A percentile compares a stretch with the other conserved stretches of the same genome.
These are phyloP conservation scores for Danio aesculapii DNA, from an alignment of 2,797 vertebrate species.

Conservation along the genomic window DNA sequence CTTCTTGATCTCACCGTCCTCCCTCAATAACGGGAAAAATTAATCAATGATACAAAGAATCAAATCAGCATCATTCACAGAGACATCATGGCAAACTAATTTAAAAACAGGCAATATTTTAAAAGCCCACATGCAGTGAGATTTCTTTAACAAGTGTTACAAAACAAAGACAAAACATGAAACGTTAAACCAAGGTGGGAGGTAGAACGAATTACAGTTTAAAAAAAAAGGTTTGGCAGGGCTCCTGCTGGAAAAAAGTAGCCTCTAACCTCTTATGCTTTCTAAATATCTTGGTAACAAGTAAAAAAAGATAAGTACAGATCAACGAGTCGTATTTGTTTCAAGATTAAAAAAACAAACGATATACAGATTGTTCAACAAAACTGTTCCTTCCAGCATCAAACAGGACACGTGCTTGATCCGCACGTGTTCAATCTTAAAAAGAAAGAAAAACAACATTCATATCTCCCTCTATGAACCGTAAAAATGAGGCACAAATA, in stretches of 20 bases:
- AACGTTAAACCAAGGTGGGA: constrained; percentile 35
- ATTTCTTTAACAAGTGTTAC: constrained; percentile 2
- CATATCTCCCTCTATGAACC: constrained; percentile 42
- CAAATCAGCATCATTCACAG: constrained; percentile 22
- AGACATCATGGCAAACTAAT: constrained; percentile 47
- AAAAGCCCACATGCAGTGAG: constrained; percentile 28
- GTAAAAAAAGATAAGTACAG: neutral
- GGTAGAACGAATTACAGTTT: constrained; percentile 39
- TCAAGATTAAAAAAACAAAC: neutral
- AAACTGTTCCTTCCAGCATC: constrained; percentile 41
- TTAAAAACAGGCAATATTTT: constrained; percentile 65
- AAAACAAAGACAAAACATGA: constrained; percentile 20
- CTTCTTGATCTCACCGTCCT: constrained; percentile 41
- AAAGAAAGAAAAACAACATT: constrained; percentile 47
- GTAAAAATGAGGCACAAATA: constrained; percentile 57
- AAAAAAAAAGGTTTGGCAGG: constrained; percentile 14
- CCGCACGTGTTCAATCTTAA: constrained; percentile 43
- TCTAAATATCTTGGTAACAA: neutral
- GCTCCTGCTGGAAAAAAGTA: neutral
- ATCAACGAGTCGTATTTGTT: neutral
- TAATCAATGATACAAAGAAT: neutral
- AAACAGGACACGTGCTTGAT: constrained; percentile 14
- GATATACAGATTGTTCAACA: neutral
- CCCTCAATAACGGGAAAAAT: constrained; percentile 28
- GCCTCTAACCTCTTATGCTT: neutral